Conservation (phyloP, 2,888 invertebrate genomes). For the Rhorus exstirpatorius region DNA sequence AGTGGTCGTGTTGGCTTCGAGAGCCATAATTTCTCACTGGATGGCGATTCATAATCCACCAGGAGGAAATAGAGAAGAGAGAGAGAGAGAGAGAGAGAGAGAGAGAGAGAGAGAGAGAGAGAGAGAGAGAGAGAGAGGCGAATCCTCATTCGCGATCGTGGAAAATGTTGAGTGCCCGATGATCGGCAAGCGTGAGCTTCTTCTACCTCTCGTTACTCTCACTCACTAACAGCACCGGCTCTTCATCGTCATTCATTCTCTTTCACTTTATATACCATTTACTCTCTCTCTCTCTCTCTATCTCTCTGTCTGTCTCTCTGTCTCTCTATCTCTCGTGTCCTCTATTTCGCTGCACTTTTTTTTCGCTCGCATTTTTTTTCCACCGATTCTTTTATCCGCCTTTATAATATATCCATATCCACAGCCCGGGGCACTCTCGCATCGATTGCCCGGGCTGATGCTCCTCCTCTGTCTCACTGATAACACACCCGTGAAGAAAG, state of each 20-base stretch:
- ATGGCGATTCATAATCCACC: conserved; percentile 74
- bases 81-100: too few relatives aligned
- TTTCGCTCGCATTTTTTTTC: conserved; percentile 21
- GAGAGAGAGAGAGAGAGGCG: conserved; percentile 19
- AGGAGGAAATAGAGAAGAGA: conserved; percentile 61
- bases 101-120: too few relatives aligned
- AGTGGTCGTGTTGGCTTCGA: conserved; percentile 64
- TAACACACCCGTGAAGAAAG: background rate
- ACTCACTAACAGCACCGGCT: background rate
- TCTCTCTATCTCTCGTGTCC: too few relatives aligned
- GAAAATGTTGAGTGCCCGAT: conserved; percentile 64
- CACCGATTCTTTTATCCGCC: conserved; percentile 44
- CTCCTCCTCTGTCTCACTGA: background rate
- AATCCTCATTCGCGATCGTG: conserved; percentile 32
- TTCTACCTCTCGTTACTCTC: conserved; percentile 29
- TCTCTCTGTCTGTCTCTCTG: too few relatives aligned
- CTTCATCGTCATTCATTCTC: conserved; percentile 37
- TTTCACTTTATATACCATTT: conserved; percentile 26
- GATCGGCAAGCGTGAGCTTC: conserved; percentile 58
- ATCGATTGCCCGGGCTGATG: conserved; percentile 58
- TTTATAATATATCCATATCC: conserved; percentile 61
- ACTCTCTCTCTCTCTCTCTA: too few relatives aligned
- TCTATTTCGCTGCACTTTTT: conserved; percentile 16
- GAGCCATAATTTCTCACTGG: conserved; percentile 72
- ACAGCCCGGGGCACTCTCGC: conserved; percentile 52